Evolutionary conservation across 2,797 vertebrate genomes (phyloP).

Genomic region (Poeciliopsis paucimaculata): DNA sequence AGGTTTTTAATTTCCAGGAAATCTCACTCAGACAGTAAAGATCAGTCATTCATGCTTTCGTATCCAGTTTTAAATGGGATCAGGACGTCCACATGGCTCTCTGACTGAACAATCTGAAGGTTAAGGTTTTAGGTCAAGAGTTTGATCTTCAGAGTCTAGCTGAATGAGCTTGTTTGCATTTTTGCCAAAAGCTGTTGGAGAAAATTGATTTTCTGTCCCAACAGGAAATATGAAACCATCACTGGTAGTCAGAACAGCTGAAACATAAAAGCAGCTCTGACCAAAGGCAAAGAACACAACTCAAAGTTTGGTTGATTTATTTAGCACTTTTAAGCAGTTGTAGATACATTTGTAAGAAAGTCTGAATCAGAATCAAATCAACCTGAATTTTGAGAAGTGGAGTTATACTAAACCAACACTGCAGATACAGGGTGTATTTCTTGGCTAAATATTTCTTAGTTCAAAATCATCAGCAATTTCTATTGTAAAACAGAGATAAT

Average conservation of each 20-base stretch:
- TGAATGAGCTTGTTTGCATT: not conserved
- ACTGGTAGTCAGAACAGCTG: not conserved
- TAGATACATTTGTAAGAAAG: not conserved
- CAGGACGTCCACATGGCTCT: not conserved
- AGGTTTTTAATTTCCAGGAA: constrained; percentile 8
- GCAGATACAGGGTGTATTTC: not conserved
- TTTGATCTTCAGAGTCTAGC: not conserved
- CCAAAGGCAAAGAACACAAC: not conserved
- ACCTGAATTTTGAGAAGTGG: not conserved
- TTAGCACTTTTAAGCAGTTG: not conserved
- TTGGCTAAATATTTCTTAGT: not conserved
- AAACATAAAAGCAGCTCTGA: not conserved
- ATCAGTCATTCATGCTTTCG: not conserved
- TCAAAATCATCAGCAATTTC: not conserved
- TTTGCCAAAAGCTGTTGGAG: not conserved
- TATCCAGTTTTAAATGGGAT: not conserved
- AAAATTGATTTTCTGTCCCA: not conserved
- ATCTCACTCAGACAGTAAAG: constrained; percentile 7
- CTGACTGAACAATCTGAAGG: not conserved
- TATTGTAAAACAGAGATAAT: not conserved
- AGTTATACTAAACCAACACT: not conserved
- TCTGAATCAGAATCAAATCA: not conserved
- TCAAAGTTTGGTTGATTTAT: not conserved
- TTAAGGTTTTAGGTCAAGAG: not conserved
- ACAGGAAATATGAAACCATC: constrained; percentile 1